phyloP scores from a whole-genome alignment of 2,113 vertebrate species.

The Oophaga pumilio region DNA sequence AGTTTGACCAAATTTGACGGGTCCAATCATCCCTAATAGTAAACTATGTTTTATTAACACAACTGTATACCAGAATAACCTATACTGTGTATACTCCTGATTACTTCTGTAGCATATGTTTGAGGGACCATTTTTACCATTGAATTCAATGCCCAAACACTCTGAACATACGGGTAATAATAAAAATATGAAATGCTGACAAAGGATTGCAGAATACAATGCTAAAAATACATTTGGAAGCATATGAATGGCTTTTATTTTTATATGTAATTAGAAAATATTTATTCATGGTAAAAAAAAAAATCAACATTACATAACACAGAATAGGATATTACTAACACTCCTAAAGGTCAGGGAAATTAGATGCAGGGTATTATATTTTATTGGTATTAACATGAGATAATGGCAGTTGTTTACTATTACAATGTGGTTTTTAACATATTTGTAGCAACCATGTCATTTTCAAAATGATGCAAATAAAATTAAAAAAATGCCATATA shows the following conservation, averaged over 20 bases:
- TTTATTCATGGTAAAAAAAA: slow-evolving; percentile 26
- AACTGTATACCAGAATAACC: too few species aligned
- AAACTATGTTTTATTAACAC: too few species aligned
- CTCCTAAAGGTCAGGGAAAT: neutral
- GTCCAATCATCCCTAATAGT: too few species aligned
- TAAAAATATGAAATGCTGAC: neutral
- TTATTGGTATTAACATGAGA: neutral
- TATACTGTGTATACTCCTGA: too few species aligned
- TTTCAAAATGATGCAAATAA: neutral
- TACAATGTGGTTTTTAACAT: neutral
- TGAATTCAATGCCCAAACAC: too few species aligned
- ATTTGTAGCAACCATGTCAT: neutral
- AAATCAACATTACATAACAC: neutral
- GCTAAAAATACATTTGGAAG: neutral
- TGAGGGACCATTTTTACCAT: too few species aligned
- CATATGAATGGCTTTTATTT: neutral
- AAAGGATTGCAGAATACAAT: neutral
- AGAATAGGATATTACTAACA: slow-evolving; percentile 1
- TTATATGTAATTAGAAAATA: slow-evolving; percentile 8
- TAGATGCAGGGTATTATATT: neutral
- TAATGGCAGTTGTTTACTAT: neutral
- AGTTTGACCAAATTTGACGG: too few species aligned
- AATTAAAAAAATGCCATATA: neutral
- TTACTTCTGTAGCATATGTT: too few species aligned
- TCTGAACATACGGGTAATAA: neutral